Evolutionary conservation across 2,797 vertebrate genomes (phyloP), one percentile per base, ranked within the genome.

Genomic region (Crocodylus rhombifer): DNA sequence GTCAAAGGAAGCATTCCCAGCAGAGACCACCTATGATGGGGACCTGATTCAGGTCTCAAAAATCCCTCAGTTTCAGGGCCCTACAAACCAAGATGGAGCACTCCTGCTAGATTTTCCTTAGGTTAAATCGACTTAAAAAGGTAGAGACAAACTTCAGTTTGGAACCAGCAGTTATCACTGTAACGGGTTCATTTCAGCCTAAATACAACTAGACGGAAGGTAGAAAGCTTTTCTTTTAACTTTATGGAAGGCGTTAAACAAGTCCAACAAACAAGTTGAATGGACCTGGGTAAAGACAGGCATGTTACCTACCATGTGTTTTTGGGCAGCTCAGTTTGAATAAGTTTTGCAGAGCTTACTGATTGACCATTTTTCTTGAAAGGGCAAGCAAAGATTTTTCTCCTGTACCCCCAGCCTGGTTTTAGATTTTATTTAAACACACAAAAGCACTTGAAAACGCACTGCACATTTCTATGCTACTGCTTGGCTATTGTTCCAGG

Each of bases 401-500:
- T 89, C 36, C 85, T 89, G 26, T 1, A 4, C 73, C 64, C 42
- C 82, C 11, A 10, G 69, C 90, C 90, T 51, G 13, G 30, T 51
- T 51, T 51, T 51, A 10, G 42, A 10, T 51, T 51, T 51, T 51
- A 51, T 51, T 51, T 51, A 51, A 51, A 51, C 42, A 51, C 42
- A 51, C 42, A 51, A 51, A 51, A 51, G 42, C 42, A 10, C 42
- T 51, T 51, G 42, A 51, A 51, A 10, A 85, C 25, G 0, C 64
- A 80, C 6, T 88, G 88, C 4, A 94, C 60, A 42, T 73, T 91
- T 91, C 91, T 86, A 87, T 82, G 75, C 93, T 89, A 84, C 87
- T 67, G 63, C 90, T 91, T 82, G 85, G 94, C 92, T 80, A 26
- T 57, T 42, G 81, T 71, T 83, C 56, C 18, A 67, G 67, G 63